phyloP scores from a whole-genome alignment of 2,797 vertebrate genomes.

The Sebastes vulpes region DNA sequence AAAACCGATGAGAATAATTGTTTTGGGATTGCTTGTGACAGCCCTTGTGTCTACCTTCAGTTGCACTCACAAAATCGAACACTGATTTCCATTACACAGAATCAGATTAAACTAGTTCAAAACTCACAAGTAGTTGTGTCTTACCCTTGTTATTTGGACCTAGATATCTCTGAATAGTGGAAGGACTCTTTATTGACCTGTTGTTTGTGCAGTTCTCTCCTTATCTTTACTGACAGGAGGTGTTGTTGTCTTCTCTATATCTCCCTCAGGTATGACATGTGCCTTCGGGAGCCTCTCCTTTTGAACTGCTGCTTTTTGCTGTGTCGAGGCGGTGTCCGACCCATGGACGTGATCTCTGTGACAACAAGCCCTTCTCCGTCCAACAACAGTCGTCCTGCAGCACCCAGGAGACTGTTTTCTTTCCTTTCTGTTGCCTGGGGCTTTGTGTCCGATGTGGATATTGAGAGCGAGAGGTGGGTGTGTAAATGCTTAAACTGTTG shows the following conservation, averaged over 20 bases:
- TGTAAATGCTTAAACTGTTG: neutral
- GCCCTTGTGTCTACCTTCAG: neutral
- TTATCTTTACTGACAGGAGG: slow-evolving; percentile 13
- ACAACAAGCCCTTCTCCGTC: slow-evolving; percentile 86
- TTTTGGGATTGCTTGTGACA: neutral
- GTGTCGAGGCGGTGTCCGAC: slow-evolving; percentile 88
- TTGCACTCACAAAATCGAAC: neutral
- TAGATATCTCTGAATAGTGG: neutral
- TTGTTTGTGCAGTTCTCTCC: neutral
- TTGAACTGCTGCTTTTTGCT: slow-evolving; percentile 93
- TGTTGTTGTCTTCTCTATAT: slow-evolving; percentile 5
- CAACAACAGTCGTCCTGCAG: slow-evolving; percentile 68
- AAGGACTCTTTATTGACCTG: slow-evolving; percentile 1
- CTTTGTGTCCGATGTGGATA: slow-evolving; percentile 94
- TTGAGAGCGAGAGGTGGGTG: slow-evolving; percentile 91
- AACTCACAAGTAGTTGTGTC: neutral
- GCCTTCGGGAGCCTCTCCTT: slow-evolving; percentile 91
- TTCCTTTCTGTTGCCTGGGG: slow-evolving; percentile 97
- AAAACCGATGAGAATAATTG: neutral
- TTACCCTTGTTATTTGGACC: neutral
- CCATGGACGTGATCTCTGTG: slow-evolving; percentile 93
- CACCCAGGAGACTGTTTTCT: slow-evolving; percentile 89
- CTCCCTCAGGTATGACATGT: slow-evolving; percentile 90
- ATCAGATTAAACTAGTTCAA: neutral
- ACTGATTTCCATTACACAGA: neutral